phyloP scores from a whole-genome alignment of 2,113 vertebrate genomes.

The Corydoras maculifer region DNA sequence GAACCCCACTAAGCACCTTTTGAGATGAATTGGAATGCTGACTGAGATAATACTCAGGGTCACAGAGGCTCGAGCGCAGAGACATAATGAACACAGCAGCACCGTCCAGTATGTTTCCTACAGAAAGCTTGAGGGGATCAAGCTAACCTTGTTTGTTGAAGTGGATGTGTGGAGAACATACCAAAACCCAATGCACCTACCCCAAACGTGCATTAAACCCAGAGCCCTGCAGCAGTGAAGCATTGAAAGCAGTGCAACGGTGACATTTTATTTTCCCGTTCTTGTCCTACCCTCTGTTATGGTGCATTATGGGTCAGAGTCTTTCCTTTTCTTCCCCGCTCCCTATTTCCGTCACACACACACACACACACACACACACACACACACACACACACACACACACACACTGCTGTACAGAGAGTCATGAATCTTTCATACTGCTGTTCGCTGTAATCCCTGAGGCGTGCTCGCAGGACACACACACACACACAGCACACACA shows the following conservation, averaged over 20 bases:
- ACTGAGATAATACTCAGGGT: too few relatives aligned
- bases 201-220: background rate
- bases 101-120: too few relatives aligned
- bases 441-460: conserved; percentile 68
- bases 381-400: conserved; percentile 25
- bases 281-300: conserved; percentile 8
- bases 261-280: conserved; percentile 19
- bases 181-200: background rate
- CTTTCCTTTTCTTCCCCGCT: conserved; percentile 23
- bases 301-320: conserved; percentile 25
- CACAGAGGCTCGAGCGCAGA: too few relatives aligned
- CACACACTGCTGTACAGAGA: conserved; percentile 37
- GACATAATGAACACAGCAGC: too few relatives aligned
- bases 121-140: too few relatives aligned
- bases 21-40: too few relatives aligned
- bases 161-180: background rate
- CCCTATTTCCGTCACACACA: conserved; percentile 42
- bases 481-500: conserved; percentile 47
- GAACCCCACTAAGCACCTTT: too few relatives aligned
- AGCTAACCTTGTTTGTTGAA: too few relatives aligned
- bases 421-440: conserved; percentile 75
- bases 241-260: background rate
- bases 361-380: conserved; percentile 35
- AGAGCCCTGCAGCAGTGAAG: background rate
- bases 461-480: conserved; percentile 58